phyloP scores from a whole-genome alignment of 2,113 vertebrate genomes.

The Menura novaehollandiae region DNA sequence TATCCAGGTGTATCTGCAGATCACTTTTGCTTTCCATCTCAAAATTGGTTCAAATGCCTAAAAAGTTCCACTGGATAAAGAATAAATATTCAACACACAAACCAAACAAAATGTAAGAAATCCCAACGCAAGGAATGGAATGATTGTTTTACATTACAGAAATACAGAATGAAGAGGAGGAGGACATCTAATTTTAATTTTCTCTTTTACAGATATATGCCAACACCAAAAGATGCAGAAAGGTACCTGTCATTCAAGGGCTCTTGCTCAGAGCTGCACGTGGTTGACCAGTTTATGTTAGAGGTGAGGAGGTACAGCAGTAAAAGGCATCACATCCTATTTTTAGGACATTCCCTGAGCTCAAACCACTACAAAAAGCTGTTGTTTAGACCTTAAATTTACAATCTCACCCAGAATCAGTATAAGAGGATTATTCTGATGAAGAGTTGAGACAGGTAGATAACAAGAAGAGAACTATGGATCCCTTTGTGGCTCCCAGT shows the following conservation, averaged over 20 bases:
- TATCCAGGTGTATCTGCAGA: neutral
- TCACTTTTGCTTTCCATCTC: neutral
- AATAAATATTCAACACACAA: rapidly evolving
- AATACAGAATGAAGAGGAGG: neutral
- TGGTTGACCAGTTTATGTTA: conserved; percentile 88
- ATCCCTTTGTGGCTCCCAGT: neutral
- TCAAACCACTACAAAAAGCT: neutral
- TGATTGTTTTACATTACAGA: neutral
- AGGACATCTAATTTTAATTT: neutral
- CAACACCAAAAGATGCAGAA: conserved; percentile 80
- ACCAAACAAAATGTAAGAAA: neutral
- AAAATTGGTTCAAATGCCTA: neutral
- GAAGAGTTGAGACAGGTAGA: neutral
- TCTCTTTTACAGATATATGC: conserved; percentile 77
- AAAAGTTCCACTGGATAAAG: neutral
- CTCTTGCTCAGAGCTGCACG: conserved; percentile 75
- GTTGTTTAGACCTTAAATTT: neutral
- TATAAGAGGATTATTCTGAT: neutral
- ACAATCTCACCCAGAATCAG: neutral
- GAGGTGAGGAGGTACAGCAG: conserved; percentile 64
- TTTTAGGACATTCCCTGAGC: neutral
- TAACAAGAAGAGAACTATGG: neutral
- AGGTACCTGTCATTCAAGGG: conserved; percentile 81
- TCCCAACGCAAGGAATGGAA: neutral
- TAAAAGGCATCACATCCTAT: neutral